Conservation (phyloP, 2,888 invertebrate genomes). For the Acleris emargana region DNA sequence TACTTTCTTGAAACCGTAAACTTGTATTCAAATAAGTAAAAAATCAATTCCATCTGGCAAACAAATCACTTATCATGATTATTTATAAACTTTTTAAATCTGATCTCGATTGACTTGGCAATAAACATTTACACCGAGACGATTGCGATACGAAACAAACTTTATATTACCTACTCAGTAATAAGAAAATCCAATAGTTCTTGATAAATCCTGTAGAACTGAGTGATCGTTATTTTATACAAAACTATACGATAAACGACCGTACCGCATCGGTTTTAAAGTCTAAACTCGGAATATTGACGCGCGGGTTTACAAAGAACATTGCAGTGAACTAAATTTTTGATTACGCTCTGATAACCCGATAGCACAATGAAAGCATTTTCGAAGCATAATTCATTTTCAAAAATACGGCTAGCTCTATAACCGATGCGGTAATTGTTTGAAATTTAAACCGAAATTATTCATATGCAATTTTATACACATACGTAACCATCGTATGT, state of each 20-base stretch:
- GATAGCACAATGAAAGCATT: slow-evolving; percentile 36
- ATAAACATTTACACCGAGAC: too few relatives aligned
- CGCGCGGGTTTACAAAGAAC: background rate
- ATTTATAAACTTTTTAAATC: too few relatives aligned
- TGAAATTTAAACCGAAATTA: slow-evolving; percentile 10
- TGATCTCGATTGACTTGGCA: too few relatives aligned
- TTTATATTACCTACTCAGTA: too few relatives aligned
- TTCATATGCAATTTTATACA: slow-evolving; percentile 13
- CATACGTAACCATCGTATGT: too few relatives aligned
- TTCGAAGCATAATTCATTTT: slow-evolving; percentile 10
- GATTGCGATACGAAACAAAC: too few relatives aligned
- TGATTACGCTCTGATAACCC: slow-evolving; percentile 51
- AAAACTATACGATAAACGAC: background rate
- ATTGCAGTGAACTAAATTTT: slow-evolving; percentile 37
- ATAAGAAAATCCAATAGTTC: too few relatives aligned
- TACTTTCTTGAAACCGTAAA: too few relatives aligned
- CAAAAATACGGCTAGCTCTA: slow-evolving; percentile 28
- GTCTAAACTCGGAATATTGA: background rate
- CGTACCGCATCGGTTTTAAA: background rate
- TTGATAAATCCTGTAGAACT: too few relatives aligned
- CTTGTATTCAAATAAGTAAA: too few relatives aligned
- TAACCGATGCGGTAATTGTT: slow-evolving; percentile 32
- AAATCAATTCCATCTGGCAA: too few relatives aligned
- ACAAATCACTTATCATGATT: too few relatives aligned
- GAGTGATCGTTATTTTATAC: background rate